These are phyloP conservation scores for Eupithecia insigniata DNA, from an alignment of 2,888 invertebrate species.

Conservation along the genomic window DNA sequence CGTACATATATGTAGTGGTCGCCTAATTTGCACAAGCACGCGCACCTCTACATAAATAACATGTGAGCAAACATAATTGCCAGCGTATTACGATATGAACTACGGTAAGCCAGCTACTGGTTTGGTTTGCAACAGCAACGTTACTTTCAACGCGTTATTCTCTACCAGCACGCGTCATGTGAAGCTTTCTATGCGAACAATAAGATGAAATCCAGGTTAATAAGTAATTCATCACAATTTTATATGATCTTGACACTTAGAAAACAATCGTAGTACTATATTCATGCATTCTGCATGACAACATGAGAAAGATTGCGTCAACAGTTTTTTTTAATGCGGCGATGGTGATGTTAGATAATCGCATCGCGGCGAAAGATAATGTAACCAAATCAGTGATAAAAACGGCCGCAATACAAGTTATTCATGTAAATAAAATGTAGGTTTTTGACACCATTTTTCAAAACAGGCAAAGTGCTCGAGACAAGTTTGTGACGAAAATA, in stretches of 20 bases:
- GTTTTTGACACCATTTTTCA: constrained; percentile 25
- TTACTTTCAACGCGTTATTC: constrained; percentile 7
- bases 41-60: constrained; percentile 32
- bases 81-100: constrained; percentile 38
- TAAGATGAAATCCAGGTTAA: constrained; percentile 1
- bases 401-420: constrained; percentile 18
- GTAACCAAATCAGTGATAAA: constrained; percentile 20
- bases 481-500: background rate
- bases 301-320: constrained; percentile 25
- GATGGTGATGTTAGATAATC: constrained; percentile 32
- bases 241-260: background rate
- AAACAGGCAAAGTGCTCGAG: background rate
- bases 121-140: constrained; percentile 17
- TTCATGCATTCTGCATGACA: constrained; percentile 15
- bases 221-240: background rate
- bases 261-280: background rate
- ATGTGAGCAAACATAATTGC: constrained; percentile 40
- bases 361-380: constrained; percentile 14
- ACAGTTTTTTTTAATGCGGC: constrained; percentile 25
- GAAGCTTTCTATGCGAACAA: constrained; percentile 9
- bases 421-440: constrained; percentile 16
- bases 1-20: constrained; percentile 31
- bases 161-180: background rate
- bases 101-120: constrained; percentile 22
- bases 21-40: constrained; percentile 44